Evolutionary conservation across 64 coral and sea anemone species (phyloP).

Genomic region (Stichodactyla helianthus): DNA sequence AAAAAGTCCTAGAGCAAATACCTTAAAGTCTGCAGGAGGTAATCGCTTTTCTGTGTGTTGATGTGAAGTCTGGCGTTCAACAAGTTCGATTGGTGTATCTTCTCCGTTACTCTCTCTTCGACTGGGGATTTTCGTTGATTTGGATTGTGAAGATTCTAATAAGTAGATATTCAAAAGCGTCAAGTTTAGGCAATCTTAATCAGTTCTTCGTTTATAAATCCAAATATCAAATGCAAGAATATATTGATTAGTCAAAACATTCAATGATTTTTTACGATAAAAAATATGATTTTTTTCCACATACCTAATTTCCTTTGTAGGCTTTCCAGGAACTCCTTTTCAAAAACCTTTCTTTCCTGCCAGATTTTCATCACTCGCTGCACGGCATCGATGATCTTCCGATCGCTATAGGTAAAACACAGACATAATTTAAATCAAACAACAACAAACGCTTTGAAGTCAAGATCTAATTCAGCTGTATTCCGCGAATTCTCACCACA

Average conservation of each 20-base stretch:
- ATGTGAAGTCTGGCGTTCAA: not conserved
- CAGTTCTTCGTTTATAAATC: not conserved
- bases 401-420: constrained; percentile 54
- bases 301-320: constrained; percentile 62
- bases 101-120: not conserved
- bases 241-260: not conserved
- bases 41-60: constrained; percentile 27
- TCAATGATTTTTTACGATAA: not conserved
- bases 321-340: constrained; percentile 69
- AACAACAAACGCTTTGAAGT: not conserved
- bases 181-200: not conserved
- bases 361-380: constrained; percentile 91
- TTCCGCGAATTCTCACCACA: constrained; percentile 40
- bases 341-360: constrained; percentile 94
- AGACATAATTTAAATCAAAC: not conserved
- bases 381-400: constrained; percentile 63
- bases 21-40: constrained; percentile 67
- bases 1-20: not conserved
- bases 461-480: not conserved
- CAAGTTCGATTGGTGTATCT: not conserved
- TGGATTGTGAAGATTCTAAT: not conserved
- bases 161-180: not conserved
- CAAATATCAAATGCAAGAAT: not conserved
- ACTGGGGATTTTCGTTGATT: not conserved
- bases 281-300: not conserved